Evolutionary conservation across 2,113 vertebrate genomes (phyloP), one percentile per base, ranked within the genome.

Genomic region (Cephalophus harveyi): DNA sequence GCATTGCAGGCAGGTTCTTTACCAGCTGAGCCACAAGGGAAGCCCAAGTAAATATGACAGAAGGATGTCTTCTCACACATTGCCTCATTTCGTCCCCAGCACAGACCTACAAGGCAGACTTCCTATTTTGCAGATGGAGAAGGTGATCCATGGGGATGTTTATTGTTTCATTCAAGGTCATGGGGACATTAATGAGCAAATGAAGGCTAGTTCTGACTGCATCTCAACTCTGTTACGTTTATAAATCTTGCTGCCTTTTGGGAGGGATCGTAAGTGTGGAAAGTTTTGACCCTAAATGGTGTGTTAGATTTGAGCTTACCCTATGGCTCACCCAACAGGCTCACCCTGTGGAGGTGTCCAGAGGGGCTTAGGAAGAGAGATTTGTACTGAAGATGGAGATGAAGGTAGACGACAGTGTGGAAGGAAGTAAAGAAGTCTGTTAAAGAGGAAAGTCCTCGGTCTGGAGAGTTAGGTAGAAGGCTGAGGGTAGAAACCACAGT

Each of bases 31-130:
- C 28, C 28, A 62, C 28, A 30, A 14, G 59, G 28, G 6, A 3
- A 62, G 59, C 13, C 13, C 59, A 6, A 11, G 12, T 19, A 46
- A 67, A 50, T 3, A 21, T 6, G 2, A 36, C 8, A 13, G 28
- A 59, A 13, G 4, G 0, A 6, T 27, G 21, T 55, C 52, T 59
- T 50, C 43, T 3, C 2, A 0, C 14, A 0, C 9, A 0, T 7
- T 5, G 16, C 2, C 30, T 46, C 8, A 0, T 3, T 64, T 40
- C 2, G 7, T 17, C 27, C 10, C 21, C 25, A 36, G 46, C 8
- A 52, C 3, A 84, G 6, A 52, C 43, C 60, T 92, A 15, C 52
- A 67, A n/a, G 48, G 78, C 23, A 52, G 48, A n/a, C 86, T 27
- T 74, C 27, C 85, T 50, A 0, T 78, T 94, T 54, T 67, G n/a